Conservation (phyloP, 1,140 invertebrate genomes). For the Daktulosphaira vitifoliae region DNA sequence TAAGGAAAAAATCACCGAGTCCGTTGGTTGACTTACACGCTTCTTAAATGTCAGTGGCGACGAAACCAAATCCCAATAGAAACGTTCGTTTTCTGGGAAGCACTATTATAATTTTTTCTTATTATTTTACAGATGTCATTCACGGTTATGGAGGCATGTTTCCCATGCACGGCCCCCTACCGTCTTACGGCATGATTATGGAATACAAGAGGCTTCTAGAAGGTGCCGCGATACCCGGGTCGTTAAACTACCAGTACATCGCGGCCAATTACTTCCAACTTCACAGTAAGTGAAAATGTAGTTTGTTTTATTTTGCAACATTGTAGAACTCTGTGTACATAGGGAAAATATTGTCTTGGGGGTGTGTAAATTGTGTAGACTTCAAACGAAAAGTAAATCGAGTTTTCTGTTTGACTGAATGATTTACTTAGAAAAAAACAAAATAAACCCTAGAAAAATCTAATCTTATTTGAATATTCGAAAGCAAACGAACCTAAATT, state of each 20-base stretch:
- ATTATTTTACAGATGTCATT: constrained; percentile 13
- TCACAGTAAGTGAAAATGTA: constrained; percentile 18
- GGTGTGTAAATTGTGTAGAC: neutral
- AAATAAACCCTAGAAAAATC: neutral
- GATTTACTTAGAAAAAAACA: neutral
- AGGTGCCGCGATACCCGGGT: constrained; percentile 15
- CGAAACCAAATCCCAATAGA: no score
- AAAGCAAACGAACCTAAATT: neutral
- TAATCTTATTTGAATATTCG: constrained; percentile 1
- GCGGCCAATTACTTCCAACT: constrained; percentile 33
- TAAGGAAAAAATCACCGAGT: no score
- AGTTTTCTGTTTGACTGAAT: constrained; percentile 11
- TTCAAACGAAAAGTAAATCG: constrained; percentile 27
- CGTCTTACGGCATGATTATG: constrained; percentile 29
- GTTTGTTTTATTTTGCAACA: neutral
- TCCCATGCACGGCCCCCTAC: constrained; percentile 17
- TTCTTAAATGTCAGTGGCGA: no score
- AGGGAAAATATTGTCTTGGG: neutral
- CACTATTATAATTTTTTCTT: no score
- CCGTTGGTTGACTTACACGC: no score
- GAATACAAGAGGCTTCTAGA: constrained; percentile 19
- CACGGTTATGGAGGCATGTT: constrained; percentile 30
- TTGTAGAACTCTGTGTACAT: neutral
- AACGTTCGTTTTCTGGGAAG: no score
- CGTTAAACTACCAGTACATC: constrained; percentile 26